Conservation (phyloP, 2,113 vertebrate species). For the Saimiri boliviensis region DNA sequence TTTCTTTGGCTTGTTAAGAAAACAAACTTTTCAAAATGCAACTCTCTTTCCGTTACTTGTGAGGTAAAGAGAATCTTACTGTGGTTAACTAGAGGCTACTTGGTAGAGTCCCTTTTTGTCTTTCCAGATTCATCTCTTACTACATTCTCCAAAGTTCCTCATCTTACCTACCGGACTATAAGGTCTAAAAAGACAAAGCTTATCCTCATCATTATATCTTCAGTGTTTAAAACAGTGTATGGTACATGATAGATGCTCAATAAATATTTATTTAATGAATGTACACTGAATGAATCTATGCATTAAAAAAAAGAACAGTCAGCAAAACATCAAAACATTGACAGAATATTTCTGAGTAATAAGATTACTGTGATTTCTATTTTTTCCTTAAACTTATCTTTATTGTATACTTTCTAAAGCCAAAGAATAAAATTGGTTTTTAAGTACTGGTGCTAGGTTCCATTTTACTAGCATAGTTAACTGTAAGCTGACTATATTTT, state of each 20-base stretch:
- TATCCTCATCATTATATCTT: background rate
- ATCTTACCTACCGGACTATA: background rate
- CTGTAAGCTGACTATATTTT: background rate
- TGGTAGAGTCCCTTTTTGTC: background rate
- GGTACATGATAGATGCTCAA: background rate
- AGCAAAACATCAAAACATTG: background rate
- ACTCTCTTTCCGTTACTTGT: background rate
- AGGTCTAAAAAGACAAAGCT: background rate
- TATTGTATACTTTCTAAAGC: background rate
- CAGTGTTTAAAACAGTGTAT: background rate
- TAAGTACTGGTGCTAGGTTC: background rate
- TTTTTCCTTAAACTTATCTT: background rate
- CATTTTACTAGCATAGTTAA: background rate
- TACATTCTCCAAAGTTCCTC: background rate
- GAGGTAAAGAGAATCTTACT: background rate
- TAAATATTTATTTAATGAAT: background rate
- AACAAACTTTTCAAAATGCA: background rate
- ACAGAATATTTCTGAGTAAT: background rate
- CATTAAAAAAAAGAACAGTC: background rate
- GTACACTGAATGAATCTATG: background rate
- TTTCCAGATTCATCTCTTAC: background rate
- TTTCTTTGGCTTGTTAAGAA: background rate
- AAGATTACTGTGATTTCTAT: background rate
- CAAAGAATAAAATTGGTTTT: background rate
- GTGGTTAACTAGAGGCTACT: background rate